A percentile compares a stretch with the other conserved stretches of the same genome.
phyloP scores from a whole-genome alignment of 2,888 invertebrate species.

The Amaurobius ferox region DNA sequence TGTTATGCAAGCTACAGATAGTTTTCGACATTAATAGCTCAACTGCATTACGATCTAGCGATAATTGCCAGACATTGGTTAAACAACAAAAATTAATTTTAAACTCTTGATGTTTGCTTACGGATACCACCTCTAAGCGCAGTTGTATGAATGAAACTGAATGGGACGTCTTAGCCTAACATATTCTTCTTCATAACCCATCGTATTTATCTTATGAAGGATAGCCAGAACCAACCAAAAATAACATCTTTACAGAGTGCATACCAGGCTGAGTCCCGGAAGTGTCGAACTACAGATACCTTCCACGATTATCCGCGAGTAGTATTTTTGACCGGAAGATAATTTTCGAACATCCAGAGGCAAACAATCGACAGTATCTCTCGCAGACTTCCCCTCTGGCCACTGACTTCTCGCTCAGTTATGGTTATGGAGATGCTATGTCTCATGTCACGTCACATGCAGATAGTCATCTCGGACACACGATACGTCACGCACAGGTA shows the following conservation, averaged over 20 bases:
- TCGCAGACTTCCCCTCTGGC: neutral
- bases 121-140: no score
- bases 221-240: neutral
- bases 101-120: no score
- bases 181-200: neutral
- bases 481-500: conserved; percentile 53
- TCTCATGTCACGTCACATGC: conserved; percentile 24
- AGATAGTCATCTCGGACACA: conserved; percentile 42
- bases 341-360: neutral
- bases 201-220: neutral
- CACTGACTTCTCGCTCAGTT: neutral
- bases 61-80: no score
- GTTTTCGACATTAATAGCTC: no score
- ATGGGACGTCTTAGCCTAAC: neutral
- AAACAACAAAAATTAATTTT: no score
- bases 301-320: neutral
- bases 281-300: no score
- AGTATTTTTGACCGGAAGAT: conserved; percentile 25
- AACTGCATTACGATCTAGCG: no score
- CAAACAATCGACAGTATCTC: conserved; percentile 45
- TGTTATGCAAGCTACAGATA: no score
- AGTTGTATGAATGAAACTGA: no score
- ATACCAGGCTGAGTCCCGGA: neutral
- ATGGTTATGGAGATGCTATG: conserved; percentile 20
- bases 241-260: neutral